These are phyloP conservation scores for Orthonevra nobilis DNA, from an alignment of 2,888 invertebrate genomes.

Conservation along the genomic window DNA sequence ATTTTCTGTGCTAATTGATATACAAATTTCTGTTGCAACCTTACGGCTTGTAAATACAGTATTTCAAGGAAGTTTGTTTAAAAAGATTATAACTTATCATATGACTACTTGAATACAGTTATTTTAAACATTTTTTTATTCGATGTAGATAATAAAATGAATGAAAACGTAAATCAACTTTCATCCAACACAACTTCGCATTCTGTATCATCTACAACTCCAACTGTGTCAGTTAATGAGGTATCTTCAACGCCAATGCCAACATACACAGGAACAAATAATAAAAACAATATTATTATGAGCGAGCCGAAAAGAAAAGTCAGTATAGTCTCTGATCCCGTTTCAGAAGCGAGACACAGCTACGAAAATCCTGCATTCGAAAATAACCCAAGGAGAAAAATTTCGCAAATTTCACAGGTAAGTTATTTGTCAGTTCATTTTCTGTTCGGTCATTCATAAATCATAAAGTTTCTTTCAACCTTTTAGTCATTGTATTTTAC, in stretches of 20 bases:
- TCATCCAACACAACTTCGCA: constrained; percentile 11
- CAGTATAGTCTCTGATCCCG: constrained; percentile 84
- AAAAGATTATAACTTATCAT: constrained; percentile 33
- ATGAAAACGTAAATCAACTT: constrained; percentile 63
- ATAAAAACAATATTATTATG: constrained; percentile 73
- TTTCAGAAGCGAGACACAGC: constrained; percentile 77
- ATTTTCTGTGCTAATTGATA: constrained; percentile 51
- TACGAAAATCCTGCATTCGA: constrained; percentile 86
- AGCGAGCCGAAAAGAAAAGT: constrained; percentile 83
- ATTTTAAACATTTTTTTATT: background rate
- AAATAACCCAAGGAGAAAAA: constrained; percentile 81
- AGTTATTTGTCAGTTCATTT: too few relatives aligned
- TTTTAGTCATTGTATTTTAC: too few relatives aligned
- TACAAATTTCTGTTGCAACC: constrained; percentile 36
- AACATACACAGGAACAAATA: constrained; percentile 61
- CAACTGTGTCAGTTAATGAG: constrained; percentile 23
- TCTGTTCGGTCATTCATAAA: too few relatives aligned
- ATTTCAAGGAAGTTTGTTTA: constrained; percentile 12
- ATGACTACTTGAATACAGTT: too few relatives aligned
- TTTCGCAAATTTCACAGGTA: constrained; percentile 80
- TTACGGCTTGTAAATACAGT: background rate
- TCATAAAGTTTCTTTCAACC: too few relatives aligned
- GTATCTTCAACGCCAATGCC: constrained; percentile 55
- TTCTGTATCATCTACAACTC: constrained; percentile 9
- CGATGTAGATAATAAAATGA: constrained; percentile 70